These are phyloP conservation scores for Eupithecia subfuscata DNA, from an alignment of 2,888 invertebrate species.

Conservation along the genomic window DNA sequence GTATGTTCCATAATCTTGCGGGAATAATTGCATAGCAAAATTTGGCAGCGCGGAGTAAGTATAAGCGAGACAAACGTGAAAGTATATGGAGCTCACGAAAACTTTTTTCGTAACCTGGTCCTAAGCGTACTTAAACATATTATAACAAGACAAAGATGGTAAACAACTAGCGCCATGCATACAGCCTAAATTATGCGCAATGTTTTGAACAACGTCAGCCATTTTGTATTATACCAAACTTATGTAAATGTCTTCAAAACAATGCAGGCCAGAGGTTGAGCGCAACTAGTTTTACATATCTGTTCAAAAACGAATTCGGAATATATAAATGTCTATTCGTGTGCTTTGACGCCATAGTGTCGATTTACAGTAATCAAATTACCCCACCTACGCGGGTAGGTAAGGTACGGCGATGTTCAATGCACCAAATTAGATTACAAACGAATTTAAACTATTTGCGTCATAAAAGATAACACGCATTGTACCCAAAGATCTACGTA, in stretches of 20 bases:
- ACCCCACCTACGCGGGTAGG: too few relatives aligned
- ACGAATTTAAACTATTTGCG: too few relatives aligned
- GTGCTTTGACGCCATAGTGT: neutral
- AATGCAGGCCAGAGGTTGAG: conserved; percentile 64
- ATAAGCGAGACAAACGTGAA: too few relatives aligned
- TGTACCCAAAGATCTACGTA: too few relatives aligned
- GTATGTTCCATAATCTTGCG: too few relatives aligned
- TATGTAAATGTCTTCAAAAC: conserved; percentile 59
- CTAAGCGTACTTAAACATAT: too few relatives aligned
- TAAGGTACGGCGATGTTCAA: neutral
- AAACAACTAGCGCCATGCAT: neutral
- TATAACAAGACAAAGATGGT: neutral
- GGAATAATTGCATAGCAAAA: too few relatives aligned
- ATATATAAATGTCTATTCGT: neutral
- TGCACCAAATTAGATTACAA: neutral
- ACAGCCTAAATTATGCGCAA: conserved; percentile 5
- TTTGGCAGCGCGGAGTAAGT: too few relatives aligned
- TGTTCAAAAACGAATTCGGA: conserved; percentile 13
- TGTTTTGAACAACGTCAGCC: neutral
- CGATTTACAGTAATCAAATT: neutral
- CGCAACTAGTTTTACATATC: conserved; percentile 40
- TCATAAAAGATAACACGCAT: too few relatives aligned
- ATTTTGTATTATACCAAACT: conserved; percentile 42
- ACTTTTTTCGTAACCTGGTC: too few relatives aligned
- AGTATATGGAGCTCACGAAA: too few relatives aligned